These are phyloP conservation scores for Aleadryas rufinucha DNA, from an alignment of 2,113 vertebrate genomes.

Conservation along the genomic window DNA sequence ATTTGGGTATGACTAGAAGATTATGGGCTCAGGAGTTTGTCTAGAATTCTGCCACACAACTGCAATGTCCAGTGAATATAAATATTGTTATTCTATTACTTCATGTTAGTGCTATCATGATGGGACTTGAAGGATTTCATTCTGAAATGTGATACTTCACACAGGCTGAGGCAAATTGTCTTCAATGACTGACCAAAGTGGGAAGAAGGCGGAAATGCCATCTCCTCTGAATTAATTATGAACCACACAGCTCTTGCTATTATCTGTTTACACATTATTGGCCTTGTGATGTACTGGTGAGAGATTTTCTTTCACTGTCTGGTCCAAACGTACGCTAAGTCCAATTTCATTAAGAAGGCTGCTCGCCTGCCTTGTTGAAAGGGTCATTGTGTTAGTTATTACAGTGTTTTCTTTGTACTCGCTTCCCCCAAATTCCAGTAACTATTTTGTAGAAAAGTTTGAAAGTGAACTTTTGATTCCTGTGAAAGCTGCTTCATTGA, in stretches of 20 bases:
- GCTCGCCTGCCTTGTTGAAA: conserved; percentile 35
- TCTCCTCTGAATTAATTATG: conserved; percentile 58
- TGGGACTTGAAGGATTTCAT: background rate
- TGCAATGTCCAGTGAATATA: background rate
- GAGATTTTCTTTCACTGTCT: conserved; percentile 53
- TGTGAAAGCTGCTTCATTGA: conserved; percentile 46
- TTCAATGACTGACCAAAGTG: background rate
- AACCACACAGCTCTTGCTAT: conserved; percentile 30
- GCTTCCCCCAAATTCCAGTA: conserved; percentile 26
- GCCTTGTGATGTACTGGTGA: conserved; percentile 46
- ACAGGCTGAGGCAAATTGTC: background rate
- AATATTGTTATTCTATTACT: background rate
- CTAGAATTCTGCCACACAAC: background rate
- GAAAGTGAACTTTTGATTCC: conserved; percentile 45
- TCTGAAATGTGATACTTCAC: background rate
- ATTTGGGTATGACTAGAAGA: background rate
- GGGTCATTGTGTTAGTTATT: conserved; percentile 55
- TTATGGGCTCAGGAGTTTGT: background rate
- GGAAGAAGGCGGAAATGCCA: conserved; percentile 26
- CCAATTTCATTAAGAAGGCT: conserved; percentile 32
- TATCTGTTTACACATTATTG: conserved; percentile 55
- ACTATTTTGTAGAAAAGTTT: conserved; percentile 34
- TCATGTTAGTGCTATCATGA: background rate
- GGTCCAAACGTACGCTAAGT: conserved; percentile 6
- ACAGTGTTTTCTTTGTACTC: conserved; percentile 58